Conservation (phyloP, 2,113 vertebrate species). For the Pteronura brasiliensis region DNA sequence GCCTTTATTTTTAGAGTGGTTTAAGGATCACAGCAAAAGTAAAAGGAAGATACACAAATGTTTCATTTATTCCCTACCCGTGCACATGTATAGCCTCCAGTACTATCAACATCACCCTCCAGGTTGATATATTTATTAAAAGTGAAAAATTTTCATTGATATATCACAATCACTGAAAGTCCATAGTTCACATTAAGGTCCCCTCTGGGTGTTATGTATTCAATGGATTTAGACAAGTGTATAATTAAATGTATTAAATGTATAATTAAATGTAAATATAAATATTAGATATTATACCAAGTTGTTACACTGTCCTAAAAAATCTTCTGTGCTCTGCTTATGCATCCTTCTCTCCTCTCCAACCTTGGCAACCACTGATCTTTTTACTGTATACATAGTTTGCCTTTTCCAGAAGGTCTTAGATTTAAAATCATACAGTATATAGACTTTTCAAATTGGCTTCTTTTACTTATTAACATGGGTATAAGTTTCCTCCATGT, state of each 20-base stretch:
- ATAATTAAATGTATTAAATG: not conserved
- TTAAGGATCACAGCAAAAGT: not conserved
- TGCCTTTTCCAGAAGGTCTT: not conserved
- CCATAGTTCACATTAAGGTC: not conserved
- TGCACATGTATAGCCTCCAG: not conserved
- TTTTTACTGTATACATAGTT: not conserved
- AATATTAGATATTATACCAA: not conserved
- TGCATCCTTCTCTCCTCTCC: not conserved
- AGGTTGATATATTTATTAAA: not conserved
- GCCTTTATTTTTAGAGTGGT: not conserved
- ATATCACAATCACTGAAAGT: not conserved
- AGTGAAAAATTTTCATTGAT: not conserved
- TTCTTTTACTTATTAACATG: no score
- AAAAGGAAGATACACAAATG: not conserved
- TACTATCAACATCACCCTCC: not conserved
- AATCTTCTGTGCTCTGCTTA: not conserved
- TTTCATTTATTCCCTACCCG: not conserved
- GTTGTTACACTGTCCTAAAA: not conserved
- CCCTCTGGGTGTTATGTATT: not conserved
- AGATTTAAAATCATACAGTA: not conserved
- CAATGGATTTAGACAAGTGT: not conserved
- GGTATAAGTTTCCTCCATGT: no score
- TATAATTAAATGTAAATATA: not conserved
- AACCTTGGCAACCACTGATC: not conserved
- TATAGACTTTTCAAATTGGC: not conserved